These are phyloP conservation scores for Amphilophus citrinellus DNA, from an alignment of 2,113 vertebrate genomes.

Conservation along the genomic window DNA sequence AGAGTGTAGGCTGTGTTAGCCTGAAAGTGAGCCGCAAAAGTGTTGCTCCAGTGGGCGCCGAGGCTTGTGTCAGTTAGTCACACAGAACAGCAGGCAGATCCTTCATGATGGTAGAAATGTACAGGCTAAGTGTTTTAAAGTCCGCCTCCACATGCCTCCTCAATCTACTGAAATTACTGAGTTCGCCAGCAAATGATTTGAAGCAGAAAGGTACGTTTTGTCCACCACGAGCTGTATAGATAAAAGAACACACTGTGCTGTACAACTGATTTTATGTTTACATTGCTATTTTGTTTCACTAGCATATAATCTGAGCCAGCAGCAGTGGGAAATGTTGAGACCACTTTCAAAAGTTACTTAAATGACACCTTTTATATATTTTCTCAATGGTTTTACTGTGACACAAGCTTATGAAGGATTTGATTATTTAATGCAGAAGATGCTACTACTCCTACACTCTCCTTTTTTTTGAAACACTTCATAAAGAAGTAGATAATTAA, in stretches of 20 bases:
- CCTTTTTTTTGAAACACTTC: background rate
- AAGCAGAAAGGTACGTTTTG: background rate
- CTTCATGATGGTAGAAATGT: background rate
- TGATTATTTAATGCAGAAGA: background rate
- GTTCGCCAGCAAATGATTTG: background rate
- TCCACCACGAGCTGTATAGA: background rate
- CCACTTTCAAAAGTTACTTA: background rate
- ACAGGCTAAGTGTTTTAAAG: constrained; percentile 31
- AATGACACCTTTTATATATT: background rate
- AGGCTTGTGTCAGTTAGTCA: constrained; percentile 35
- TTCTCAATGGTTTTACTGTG: background rate
- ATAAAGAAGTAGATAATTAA: background rate
- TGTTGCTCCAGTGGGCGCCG: constrained; percentile 33
- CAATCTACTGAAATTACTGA: background rate
- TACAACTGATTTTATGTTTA: background rate
- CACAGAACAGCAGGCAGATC: constrained; percentile 33
- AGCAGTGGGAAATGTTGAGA: background rate
- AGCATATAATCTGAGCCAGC: background rate
- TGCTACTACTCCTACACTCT: background rate
- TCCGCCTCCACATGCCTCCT: constrained; percentile 5
- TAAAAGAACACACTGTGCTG: background rate
- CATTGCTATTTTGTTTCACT: background rate
- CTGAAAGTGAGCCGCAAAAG: constrained; percentile 29
- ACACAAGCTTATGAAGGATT: background rate
- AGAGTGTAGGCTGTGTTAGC: background rate